phyloP scores from a whole-genome alignment of 2,113 vertebrate genomes.

The Tragelaphus buxtoni region DNA sequence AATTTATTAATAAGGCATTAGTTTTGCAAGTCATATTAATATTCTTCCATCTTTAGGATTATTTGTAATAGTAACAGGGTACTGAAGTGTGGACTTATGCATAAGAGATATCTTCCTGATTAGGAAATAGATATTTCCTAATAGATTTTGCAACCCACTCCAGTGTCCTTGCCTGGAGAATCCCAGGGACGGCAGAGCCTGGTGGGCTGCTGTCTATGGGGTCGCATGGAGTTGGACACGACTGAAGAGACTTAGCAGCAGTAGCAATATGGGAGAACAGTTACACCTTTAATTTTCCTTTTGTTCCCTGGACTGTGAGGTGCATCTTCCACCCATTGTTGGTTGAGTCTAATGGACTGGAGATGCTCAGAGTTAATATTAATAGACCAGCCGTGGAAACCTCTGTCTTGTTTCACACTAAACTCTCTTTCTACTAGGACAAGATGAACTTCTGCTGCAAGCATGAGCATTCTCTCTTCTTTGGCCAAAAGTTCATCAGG shows the following conservation, averaged over 20 bases:
- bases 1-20: background rate
- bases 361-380: constrained; percentile 33
- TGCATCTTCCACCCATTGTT: background rate
- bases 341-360: background rate
- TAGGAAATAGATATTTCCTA: background rate
- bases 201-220: too few relatives aligned
- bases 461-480: constrained; percentile 54
- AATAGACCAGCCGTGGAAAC: constrained; percentile 35
- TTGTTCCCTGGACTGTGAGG: background rate
- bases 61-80: background rate
- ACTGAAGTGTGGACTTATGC: background rate
- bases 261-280: background rate
- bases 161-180: too few relatives aligned
- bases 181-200: too few relatives aligned
- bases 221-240: too few relatives aligned
- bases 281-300: background rate
- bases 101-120: background rate
- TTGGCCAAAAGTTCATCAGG: constrained; percentile 60
- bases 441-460: constrained; percentile 53
- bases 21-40: background rate
- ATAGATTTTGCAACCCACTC: background rate
- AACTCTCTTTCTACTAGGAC: constrained; percentile 53
- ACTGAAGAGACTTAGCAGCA: too few relatives aligned
- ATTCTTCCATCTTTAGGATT: background rate
- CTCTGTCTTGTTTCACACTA: constrained; percentile 43